phyloP scores from a whole-genome alignment of 2,888 invertebrate genomes.

The Cerastis leucographa region DNA sequence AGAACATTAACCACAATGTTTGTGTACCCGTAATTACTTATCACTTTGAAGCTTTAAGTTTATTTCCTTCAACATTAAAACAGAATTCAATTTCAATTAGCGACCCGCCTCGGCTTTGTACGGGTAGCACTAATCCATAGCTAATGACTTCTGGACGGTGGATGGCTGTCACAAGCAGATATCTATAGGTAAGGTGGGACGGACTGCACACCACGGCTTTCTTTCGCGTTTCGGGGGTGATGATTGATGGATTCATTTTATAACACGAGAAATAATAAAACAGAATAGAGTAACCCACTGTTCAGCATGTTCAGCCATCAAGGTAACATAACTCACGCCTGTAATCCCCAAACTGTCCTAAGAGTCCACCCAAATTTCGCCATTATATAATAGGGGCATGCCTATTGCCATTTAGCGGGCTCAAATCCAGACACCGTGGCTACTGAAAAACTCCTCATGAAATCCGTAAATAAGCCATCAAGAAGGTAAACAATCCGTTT shows the following conservation, averaged over 20 bases:
- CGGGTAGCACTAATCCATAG: background rate
- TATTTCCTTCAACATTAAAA: slow-evolving; percentile 1
- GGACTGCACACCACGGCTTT: no score
- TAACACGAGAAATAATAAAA: background rate
- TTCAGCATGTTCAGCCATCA: background rate
- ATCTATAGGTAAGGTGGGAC: background rate
- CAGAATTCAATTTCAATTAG: background rate
- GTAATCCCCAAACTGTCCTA: background rate
- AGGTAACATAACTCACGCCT: background rate
- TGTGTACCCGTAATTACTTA: slow-evolving; percentile 21
- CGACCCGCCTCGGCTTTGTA: background rate
- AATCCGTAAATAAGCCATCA: background rate
- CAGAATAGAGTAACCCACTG: background rate
- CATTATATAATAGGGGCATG: background rate
- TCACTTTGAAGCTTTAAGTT: slow-evolving; percentile 14
- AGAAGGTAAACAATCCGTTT: background rate
- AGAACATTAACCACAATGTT: slow-evolving; percentile 21
- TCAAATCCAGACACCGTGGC: background rate
- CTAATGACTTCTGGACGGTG: no score
- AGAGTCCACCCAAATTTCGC: no score
- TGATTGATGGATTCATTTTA: no score
- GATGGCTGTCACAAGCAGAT: background rate
- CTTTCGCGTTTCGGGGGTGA: no score
- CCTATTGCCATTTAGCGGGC: background rate
- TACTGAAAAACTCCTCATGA: background rate